These are phyloP conservation scores for Oncorhynchus gorbuscha DNA, from an alignment of 2,113 vertebrate species.

Conservation along the genomic window DNA sequence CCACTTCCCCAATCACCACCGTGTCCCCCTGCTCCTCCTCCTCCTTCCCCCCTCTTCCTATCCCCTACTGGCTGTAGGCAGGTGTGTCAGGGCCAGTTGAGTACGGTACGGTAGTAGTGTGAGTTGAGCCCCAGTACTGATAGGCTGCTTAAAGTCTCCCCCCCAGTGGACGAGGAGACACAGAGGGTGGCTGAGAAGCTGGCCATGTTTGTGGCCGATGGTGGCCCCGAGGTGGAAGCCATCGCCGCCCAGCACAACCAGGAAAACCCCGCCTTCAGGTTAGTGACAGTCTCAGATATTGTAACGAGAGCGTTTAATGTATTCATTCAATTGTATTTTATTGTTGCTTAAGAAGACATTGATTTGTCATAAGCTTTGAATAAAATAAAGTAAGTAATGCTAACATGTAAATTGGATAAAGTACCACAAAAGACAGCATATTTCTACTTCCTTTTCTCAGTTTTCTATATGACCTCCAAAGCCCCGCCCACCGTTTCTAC, in stretches of 20 bases:
- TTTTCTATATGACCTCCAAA: slow-evolving; percentile 89
- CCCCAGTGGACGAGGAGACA: slow-evolving; percentile 91
- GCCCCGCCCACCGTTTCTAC: slow-evolving; percentile 83
- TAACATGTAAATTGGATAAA: too few species aligned
- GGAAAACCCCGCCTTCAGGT: slow-evolving; percentile 90
- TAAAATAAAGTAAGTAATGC: too few species aligned
- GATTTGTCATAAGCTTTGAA: too few species aligned
- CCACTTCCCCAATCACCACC: slow-evolving; percentile 32
- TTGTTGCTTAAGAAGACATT: too few species aligned
- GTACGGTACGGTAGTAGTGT: slow-evolving; percentile 84
- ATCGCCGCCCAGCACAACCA: slow-evolving; percentile 88
- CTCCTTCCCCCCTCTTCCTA: slow-evolving; percentile 69
- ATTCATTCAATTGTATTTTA: too few species aligned
- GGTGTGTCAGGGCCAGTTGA: slow-evolving; percentile 82
- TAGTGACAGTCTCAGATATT: slow-evolving; percentile 8
- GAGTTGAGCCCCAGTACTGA: slow-evolving; percentile 93
- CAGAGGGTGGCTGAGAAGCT: slow-evolving; percentile 88
- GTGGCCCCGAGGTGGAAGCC: slow-evolving; percentile 90
- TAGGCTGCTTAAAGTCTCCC: slow-evolving; percentile 99
- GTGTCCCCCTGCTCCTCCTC: slow-evolving; percentile 63
- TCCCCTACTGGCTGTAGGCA: slow-evolving; percentile 84
- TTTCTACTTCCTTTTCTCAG: slow-evolving; percentile 53
- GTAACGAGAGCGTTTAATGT: not conserved
- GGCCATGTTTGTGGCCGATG: slow-evolving; percentile 89
- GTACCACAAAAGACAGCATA: too few species aligned